Evolutionary conservation across 1,140 invertebrate species (phyloP).

Genomic region (Neoseiulus cucumeris): DNA sequence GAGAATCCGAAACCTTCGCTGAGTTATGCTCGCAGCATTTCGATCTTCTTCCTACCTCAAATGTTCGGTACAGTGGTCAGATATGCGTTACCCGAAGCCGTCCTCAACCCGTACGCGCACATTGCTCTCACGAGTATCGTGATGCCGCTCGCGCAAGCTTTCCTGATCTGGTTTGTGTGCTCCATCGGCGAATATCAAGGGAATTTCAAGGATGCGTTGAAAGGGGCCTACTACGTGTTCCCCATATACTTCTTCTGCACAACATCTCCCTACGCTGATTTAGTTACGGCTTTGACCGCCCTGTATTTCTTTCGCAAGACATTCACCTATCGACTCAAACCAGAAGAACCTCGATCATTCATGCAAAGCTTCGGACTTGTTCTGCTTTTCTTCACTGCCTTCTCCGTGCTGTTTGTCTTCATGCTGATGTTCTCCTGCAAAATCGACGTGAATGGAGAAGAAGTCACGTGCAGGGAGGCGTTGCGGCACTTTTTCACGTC

Average conservation of each 20-base stretch:
- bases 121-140: not conserved
- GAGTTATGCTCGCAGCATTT: conserved; percentile 49
- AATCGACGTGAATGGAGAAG: conserved; percentile 63
- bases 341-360: conserved; percentile 31
- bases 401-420: conserved; percentile 47
- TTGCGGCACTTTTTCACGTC: conserved; percentile 72
- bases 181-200: not conserved
- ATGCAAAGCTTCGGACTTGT: conserved; percentile 31
- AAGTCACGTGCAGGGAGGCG: conserved; percentile 54
- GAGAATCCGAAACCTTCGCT: conserved; percentile 53
- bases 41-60: conserved; percentile 52
- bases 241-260: conserved; percentile 44
- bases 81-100: conserved; percentile 47
- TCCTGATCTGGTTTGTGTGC: conserved; percentile 29
- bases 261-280: conserved; percentile 27
- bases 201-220: not conserved
- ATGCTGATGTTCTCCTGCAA: conserved; percentile 75
- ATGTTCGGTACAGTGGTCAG: conserved; percentile 52
- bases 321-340: conserved; percentile 41
- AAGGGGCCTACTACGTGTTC: conserved; percentile 38
- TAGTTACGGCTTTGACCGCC: conserved; percentile 12
- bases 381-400: conserved; percentile 40
- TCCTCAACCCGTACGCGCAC: not conserved
- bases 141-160: conserved; percentile 29
- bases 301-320: conserved; percentile 39